These are phyloP conservation scores for Lathamus discolor DNA, from an alignment of 2,113 vertebrate genomes.

Conservation along the genomic window DNA sequence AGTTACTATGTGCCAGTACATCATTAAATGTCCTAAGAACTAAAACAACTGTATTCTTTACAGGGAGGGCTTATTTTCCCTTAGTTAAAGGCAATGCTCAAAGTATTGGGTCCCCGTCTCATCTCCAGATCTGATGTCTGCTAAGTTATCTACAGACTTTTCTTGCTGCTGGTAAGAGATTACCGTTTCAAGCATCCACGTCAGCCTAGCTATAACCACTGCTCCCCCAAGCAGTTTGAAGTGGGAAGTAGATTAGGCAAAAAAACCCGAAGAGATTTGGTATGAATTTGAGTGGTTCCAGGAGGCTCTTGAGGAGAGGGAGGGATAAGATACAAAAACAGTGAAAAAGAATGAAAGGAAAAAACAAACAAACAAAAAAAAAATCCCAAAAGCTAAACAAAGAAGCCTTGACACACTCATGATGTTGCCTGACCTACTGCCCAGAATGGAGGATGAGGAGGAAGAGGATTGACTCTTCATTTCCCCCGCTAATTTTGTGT, in stretches of 20 bases:
- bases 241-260: background rate
- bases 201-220: background rate
- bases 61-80: background rate
- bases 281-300: background rate
- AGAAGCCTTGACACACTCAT: background rate
- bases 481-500: background rate
- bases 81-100: background rate
- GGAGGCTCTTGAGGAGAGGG: background rate
- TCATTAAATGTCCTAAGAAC: conserved; percentile 30
- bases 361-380: background rate
- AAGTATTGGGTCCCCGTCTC: background rate
- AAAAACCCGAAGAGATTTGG: background rate
- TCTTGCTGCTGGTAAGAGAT: background rate
- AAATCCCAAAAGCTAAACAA: background rate
- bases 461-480: background rate
- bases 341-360: accelerated
- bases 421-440: background rate
- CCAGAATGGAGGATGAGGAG: background rate
- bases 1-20: conserved; percentile 32
- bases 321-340: background rate
- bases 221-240: background rate
- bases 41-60: conserved; percentile 30
- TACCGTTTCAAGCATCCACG: background rate
- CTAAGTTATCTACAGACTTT: background rate
- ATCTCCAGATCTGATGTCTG: background rate